Base-by-base conservation (phyloP, 2,888 invertebrate species). In the Ectobius pallidus region DNA sequence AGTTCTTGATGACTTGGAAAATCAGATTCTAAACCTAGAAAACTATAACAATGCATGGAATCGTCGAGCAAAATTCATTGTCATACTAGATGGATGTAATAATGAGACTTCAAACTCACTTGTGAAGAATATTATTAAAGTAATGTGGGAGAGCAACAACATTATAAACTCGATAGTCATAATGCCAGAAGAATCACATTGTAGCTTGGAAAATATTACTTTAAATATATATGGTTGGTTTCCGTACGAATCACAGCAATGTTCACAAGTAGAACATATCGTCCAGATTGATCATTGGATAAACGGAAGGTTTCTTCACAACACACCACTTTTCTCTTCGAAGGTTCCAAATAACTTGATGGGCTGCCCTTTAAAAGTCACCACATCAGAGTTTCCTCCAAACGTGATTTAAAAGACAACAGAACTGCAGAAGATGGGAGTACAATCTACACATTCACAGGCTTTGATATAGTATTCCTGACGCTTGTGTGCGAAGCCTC, bases 401-500 rank as follows among this genome's bases (percentile, higher is more conserved):
- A 25, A 58, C 18, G 58, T 58, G 16, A 30, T 58, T 30, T 25
- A 9, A 30, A 3, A n/a, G 14, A 30, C 16, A 32, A 0, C 18
- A 25, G 18, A 7, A n/a, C 16, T 7, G 27, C n/a, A 4, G 1
- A 22, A 58, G 58, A 58, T n/a, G 58, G 58, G 16, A 58, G 16
- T 30, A 30, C n/a, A 16, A 16, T 30, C 2, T 58, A 58, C 30
- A 58, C 4, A 1, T 58, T 25, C 18, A 30, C 11, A 16, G 58
- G 58, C n/a, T 58, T 58, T 22, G 58, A 58, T 9, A 58, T 58
- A 1, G 58, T 30, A n/a, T 58, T 30, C n/a, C 58, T 58, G 22
- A 22, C 30, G 2, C 30, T 58, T 30, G 1, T 30, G n/a, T 4
- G 16, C n/a, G 58, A 58, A 58, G 58, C 58, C 6, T 4, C 30